Evolutionary conservation across 2,113 vertebrate genomes (phyloP), one percentile per base, ranked within the genome.

Genomic region (Crotalus viridis): DNA sequence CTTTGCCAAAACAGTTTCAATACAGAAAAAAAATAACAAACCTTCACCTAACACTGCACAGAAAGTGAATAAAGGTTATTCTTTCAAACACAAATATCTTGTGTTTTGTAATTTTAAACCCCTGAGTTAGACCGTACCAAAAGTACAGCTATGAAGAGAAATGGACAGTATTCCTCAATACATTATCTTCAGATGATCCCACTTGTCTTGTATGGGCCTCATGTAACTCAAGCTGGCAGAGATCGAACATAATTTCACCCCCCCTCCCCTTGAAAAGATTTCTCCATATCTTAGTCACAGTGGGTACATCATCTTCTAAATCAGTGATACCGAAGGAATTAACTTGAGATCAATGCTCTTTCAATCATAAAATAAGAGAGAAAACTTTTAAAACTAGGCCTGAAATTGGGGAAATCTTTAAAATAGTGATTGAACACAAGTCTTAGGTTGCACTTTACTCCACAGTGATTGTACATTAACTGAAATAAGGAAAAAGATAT

Each of bases 381-480:
- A 92, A 64, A 91, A 69, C 94, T 93, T 94, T 91, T 91, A 96
- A 94, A 92, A 89, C 90, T 95, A 87, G 89, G 90, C 93, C 48
- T 46, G 85, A 92, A 94, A 51, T 26, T 69, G 2, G 10, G 93
- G 91, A 94, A 91, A 93, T 95, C 96, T 96, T 97, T 96, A 92
- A 94, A 96, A 95, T 88, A 97, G 96, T 96, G 74, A 81, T 21
- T 81, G 97, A 95, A 90, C 95, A 95, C 95, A 96, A 96, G 96
- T 96, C 96, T 93, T 93, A 74, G 33, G 96, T 97, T 98, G 97
- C 98, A 98, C 97, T 97, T 98, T 95, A 96, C 96, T 98, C 97
- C 97, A 97, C 97, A 97, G 97, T 98, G 98, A 98, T 98, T 98
- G 98, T 98, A 98, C 98, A 94, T 97, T 93, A 88, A 94, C 94